These are phyloP conservation scores for Suricata suricatta DNA, from an alignment of 2,113 vertebrate genomes.

Conservation along the genomic window DNA sequence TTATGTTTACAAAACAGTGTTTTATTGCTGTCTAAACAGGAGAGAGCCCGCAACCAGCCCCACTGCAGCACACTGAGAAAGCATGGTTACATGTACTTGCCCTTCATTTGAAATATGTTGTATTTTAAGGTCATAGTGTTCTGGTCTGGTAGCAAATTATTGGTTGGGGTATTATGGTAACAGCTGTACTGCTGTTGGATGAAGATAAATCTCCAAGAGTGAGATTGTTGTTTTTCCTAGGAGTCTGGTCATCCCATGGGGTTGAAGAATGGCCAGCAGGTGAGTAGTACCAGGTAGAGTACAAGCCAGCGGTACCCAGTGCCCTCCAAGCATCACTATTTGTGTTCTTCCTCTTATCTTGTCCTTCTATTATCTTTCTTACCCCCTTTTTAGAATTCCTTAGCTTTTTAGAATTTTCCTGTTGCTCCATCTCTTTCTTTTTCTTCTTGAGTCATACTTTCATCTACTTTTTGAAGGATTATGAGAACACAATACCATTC, in stretches of 20 bases:
- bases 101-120: slow-evolving; percentile 60
- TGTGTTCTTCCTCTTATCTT: not conserved
- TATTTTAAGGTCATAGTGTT: slow-evolving; percentile 59
- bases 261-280: not conserved
- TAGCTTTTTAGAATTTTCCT: not conserved
- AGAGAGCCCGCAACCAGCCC: not conserved
- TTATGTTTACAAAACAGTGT: slow-evolving; percentile 75
- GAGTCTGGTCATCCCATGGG: not conserved
- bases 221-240: not conserved
- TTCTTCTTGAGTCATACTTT: not conserved
- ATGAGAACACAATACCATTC: not conserved
- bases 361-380: not conserved
- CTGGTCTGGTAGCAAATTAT: slow-evolving; percentile 64
- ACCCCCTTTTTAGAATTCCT: not conserved
- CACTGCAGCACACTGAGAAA: not conserved
- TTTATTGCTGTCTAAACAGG: slow-evolving; percentile 79
- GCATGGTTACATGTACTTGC: not conserved
- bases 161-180: slow-evolving; percentile 72
- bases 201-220: slow-evolving; percentile 62
- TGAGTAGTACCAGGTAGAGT: not conserved
- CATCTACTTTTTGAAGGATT: not conserved
- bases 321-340: not conserved
- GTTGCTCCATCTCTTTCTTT: not conserved
- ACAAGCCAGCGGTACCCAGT: not conserved
- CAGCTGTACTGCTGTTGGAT: slow-evolving; percentile 56